A percentile compares a stretch with the other conserved stretches of the same genome.
phyloP scores from a whole-genome alignment of 1,140 invertebrate species.

The Drosophila guanche region DNA sequence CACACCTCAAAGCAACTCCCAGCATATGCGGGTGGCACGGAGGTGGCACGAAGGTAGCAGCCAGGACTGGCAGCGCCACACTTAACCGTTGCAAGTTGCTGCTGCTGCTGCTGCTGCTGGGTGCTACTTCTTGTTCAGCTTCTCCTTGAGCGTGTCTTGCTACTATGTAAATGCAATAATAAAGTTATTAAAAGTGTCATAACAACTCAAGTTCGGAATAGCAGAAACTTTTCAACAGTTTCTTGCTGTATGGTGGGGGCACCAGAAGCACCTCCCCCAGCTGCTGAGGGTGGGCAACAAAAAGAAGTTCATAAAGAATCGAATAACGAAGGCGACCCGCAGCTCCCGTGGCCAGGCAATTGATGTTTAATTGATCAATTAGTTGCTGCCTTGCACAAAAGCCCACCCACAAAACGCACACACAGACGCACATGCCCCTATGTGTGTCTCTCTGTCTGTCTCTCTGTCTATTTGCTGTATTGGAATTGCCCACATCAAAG shows the following conservation, averaged over 20 bases:
- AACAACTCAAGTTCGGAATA: slow-evolving; percentile 83
- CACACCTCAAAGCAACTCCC: slow-evolving; percentile 34
- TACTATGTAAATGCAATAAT: slow-evolving; percentile 83
- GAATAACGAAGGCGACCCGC: slow-evolving; percentile 51
- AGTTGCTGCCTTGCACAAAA: slow-evolving; percentile 61
- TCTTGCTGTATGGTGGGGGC: slow-evolving; percentile 54
- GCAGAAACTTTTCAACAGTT: slow-evolving; percentile 74
- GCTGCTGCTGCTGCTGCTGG: slow-evolving; percentile 19
- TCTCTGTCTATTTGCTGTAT: slow-evolving; percentile 33
- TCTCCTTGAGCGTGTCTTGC: slow-evolving; percentile 43
- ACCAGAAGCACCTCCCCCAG: slow-evolving; percentile 13
- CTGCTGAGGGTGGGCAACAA: slow-evolving; percentile 10
- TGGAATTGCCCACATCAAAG: slow-evolving; percentile 80
- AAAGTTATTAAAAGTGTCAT: slow-evolving; percentile 84
- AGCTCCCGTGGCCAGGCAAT: slow-evolving; percentile 68
- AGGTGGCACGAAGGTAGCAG: not conserved
- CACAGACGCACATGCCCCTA: slow-evolving; percentile 35
- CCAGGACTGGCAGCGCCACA: slow-evolving; percentile 56
- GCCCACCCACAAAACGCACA: slow-evolving; percentile 15
- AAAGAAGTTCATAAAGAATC: slow-evolving; percentile 17
- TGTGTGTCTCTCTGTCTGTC: slow-evolving; percentile 29
- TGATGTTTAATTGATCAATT: slow-evolving; percentile 82
- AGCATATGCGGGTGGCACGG: slow-evolving; percentile 54
- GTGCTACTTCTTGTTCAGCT: slow-evolving; percentile 35
- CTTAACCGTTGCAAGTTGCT: slow-evolving; percentile 53